Evolutionary conservation across 2,888 invertebrate genomes (phyloP).

Genomic region (Drosophila borborema): DNA sequence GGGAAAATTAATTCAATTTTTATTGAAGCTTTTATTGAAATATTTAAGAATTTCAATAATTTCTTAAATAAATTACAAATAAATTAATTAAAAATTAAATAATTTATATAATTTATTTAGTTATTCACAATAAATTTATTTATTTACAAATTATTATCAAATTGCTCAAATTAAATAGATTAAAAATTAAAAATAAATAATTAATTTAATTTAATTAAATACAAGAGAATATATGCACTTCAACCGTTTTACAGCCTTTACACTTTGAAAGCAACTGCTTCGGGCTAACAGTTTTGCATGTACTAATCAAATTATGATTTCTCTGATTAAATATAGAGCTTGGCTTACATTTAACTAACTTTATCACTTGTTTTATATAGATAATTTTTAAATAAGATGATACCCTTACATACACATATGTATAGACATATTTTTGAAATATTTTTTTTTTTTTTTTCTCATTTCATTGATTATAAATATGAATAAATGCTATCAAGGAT

Average conservation of each 20-base stretch:
- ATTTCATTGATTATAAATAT: not conserved
- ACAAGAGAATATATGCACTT: not conserved
- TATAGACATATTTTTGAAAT: too few species aligned
- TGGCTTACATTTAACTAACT: not conserved
- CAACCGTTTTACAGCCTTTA: not conserved
- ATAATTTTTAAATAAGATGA: too few species aligned
- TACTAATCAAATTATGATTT: not conserved
- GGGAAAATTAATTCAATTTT: too few species aligned
- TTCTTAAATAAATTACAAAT: not conserved
- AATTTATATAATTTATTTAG: too few species aligned
- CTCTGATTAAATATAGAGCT: not conserved
- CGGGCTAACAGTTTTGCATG: not conserved
- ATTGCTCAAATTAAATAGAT: too few species aligned
- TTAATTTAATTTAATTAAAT: not conserved
- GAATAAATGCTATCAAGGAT: not conserved
- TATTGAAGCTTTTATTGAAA: not conserved
- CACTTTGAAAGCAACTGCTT: not conserved
- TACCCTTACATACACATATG: too few species aligned
- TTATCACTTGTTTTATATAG: too few species aligned
- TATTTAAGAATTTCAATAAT: not conserved
- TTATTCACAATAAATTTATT: too few species aligned
- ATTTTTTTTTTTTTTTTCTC: not conserved
- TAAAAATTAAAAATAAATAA: too few species aligned
- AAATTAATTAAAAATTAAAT: not conserved
- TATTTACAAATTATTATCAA: too few species aligned